Evolutionary conservation across 2,888 invertebrate species (phyloP).

Genomic region (Aphelenchoides bicaudatus): DNA sequence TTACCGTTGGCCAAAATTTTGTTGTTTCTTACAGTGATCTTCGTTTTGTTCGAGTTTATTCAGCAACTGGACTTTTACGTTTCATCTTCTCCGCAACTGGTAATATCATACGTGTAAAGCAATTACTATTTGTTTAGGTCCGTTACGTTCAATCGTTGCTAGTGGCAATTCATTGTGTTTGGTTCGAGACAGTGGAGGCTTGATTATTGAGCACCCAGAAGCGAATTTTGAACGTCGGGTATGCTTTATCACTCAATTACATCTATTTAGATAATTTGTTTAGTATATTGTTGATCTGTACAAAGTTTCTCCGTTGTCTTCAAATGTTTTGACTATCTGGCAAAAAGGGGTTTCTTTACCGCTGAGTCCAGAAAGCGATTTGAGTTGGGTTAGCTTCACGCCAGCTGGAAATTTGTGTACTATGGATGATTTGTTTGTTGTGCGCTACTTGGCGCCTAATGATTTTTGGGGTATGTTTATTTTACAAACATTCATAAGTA

Average conservation of each 20-base stretch:
- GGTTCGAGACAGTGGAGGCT: slow-evolving; percentile 22
- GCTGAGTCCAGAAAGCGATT: slow-evolving; percentile 4
- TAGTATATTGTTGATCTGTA: slow-evolving; percentile 10
- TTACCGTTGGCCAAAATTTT: slow-evolving; percentile 65
- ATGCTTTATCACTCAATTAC: neutral
- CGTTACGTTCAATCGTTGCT: slow-evolving; percentile 25
- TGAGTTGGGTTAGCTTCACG: slow-evolving; percentile 29
- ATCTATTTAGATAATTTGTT: neutral
- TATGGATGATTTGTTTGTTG: slow-evolving; percentile 42
- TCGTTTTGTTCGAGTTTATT: slow-evolving; percentile 77
- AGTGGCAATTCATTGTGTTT: slow-evolving; percentile 12
- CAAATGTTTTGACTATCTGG: neutral
- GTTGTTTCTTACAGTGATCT: slow-evolving; percentile 76
- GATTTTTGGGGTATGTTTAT: no score
- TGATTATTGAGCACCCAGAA: slow-evolving; percentile 19
- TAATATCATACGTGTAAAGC: neutral
- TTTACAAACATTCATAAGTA: no score
- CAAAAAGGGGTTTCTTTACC: slow-evolving; percentile 13
- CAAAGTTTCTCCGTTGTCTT: neutral
- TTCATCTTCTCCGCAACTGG: slow-evolving; percentile 67
- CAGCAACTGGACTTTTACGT: slow-evolving; percentile 80
- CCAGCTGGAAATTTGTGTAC: slow-evolving; percentile 41
- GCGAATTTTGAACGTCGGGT: slow-evolving; percentile 34
- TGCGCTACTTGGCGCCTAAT: slow-evolving; percentile 32
- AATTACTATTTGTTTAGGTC: slow-evolving; percentile 17